phyloP scores from a whole-genome alignment of 2,888 invertebrate species.

The Gortyna flavago region DNA sequence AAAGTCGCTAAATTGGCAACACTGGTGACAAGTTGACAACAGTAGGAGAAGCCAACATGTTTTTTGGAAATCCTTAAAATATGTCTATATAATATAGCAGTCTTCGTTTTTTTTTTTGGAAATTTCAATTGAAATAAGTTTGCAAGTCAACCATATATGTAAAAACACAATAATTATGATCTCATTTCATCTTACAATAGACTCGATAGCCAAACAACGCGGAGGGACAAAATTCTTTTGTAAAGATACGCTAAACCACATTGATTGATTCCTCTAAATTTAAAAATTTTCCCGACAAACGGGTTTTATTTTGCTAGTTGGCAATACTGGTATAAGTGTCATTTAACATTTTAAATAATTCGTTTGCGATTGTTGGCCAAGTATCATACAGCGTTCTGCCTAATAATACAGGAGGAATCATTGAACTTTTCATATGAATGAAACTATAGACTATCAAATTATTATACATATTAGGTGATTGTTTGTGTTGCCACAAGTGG shows the following conservation, averaged over 20 bases:
- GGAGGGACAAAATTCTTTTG: neutral
- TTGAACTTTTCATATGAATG: neutral
- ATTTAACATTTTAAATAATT: neutral
- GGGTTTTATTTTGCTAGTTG: neutral
- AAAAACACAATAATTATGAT: neutral
- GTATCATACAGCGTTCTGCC: neutral
- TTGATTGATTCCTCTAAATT: neutral
- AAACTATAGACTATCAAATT: neutral
- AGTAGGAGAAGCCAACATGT: conserved; percentile 6
- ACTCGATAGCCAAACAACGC: neutral
- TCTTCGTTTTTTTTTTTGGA: too few relatives aligned
- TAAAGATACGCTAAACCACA: too few relatives aligned
- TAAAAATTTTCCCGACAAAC: neutral
- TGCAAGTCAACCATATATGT: too few relatives aligned
- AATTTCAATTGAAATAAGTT: neutral
- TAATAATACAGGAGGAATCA: neutral
- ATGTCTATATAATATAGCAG: neutral
- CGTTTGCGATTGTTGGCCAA: neutral
- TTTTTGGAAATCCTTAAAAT: neutral
- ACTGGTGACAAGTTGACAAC: too few relatives aligned
- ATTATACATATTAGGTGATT: too few relatives aligned
- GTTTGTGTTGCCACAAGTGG: neutral
- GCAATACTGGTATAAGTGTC: neutral
- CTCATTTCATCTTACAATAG: neutral
- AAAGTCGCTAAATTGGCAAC: too few relatives aligned